Conservation (phyloP, 2,113 vertebrate species). For the Elanoides forficatus region DNA sequence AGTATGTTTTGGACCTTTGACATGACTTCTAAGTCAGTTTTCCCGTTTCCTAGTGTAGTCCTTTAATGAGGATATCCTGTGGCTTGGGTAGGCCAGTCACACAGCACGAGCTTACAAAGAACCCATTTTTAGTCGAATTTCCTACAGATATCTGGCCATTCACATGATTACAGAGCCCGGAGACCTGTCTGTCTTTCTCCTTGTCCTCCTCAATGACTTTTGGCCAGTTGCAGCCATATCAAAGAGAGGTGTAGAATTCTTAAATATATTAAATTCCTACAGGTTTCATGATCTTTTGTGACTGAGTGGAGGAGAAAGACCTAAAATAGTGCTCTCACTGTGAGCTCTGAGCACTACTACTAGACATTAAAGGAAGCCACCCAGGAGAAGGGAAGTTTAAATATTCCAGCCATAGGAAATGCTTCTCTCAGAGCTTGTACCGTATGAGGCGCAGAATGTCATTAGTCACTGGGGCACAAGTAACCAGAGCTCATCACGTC, state of each 20-base stretch:
- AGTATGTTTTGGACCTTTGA: background rate
- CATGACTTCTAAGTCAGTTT: background rate
- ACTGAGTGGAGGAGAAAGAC: background rate
- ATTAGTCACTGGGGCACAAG: background rate
- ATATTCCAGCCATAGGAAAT: background rate
- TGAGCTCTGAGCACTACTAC: background rate
- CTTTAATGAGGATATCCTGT: background rate
- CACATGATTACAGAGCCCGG: background rate
- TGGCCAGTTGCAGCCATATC: background rate
- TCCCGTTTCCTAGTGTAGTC: background rate
- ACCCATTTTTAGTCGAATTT: background rate
- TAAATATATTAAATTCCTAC: background rate
- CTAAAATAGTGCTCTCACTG: background rate
- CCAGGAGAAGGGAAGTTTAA: background rate
- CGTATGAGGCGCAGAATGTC: background rate
- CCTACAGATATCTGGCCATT: background rate
- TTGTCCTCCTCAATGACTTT: background rate
- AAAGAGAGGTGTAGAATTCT: background rate
- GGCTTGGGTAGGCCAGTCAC: background rate
- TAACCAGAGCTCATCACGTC: background rate
- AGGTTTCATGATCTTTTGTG: background rate
- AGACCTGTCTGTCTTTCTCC: background rate
- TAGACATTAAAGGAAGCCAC: background rate
- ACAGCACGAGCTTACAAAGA: background rate
- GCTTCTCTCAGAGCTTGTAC: background rate